These are phyloP conservation scores for Trisateles emortualis DNA, from an alignment of 2,888 invertebrate genomes.

Conservation along the genomic window DNA sequence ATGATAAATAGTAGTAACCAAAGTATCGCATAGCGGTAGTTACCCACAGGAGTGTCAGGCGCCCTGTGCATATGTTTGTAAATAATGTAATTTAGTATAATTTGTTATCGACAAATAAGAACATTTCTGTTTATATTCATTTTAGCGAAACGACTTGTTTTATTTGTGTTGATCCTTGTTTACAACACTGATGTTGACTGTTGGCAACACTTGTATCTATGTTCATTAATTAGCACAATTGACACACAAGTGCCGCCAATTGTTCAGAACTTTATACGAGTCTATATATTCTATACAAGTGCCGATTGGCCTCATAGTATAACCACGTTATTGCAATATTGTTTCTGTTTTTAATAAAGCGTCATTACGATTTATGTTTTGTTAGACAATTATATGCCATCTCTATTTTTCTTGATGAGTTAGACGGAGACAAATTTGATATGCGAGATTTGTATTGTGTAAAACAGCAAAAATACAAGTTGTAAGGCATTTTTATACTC, in stretches of 20 bases:
- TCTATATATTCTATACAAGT: too few relatives aligned
- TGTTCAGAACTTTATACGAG: too few relatives aligned
- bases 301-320: too few relatives aligned
- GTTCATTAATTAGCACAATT: conserved; percentile 14
- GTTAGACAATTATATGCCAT: too few relatives aligned
- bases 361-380: too few relatives aligned
- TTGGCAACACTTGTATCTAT: conserved; percentile 25
- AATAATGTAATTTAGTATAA: conserved; percentile 54
- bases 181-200: conserved; percentile 22
- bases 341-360: too few relatives aligned
- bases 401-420: too few relatives aligned
- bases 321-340: too few relatives aligned
- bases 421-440: too few relatives aligned
- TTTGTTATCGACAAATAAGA: conserved; percentile 48
- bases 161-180: conserved; percentile 42
- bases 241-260: conserved; percentile 3
- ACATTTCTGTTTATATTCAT: conserved; percentile 47
- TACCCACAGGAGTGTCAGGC: conserved; percentile 49
- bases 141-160: conserved; percentile 43
- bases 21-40: conserved; percentile 60
- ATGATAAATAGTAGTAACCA: conserved; percentile 60
- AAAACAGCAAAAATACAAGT: too few relatives aligned
- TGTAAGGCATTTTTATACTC: too few relatives aligned
- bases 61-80: conserved; percentile 52
- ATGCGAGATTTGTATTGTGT: too few relatives aligned